Base-by-base conservation (phyloP, 1,140 invertebrate species). In the Trichonephila clavipes region DNA sequence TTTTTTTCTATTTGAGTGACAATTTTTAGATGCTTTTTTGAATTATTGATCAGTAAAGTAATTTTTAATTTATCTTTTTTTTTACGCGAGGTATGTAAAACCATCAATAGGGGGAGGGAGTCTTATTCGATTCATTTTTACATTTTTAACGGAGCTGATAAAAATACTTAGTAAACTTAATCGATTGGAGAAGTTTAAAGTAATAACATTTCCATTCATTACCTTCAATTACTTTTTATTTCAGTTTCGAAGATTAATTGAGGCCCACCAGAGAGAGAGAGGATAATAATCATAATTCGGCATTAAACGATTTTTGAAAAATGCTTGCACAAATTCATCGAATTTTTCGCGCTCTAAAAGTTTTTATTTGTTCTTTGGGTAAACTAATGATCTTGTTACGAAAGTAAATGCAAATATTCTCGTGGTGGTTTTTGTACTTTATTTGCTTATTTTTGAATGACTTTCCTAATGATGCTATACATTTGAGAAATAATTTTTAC, bases 151-250 rank as follows among this genome's bases (percentile, higher is more conserved):
- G 19, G 24, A 28, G 82, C 8, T 58, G 82, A 59, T 21, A 83
- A 58, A 83, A 83, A 28, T 34, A 24, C 16, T 19, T 28, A 34
- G 24, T 58, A 59, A 83, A 59, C 44, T 59, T 18, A 83, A 83
- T 83, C 82, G 82, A 83, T 44, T 44, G 81, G 44, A 58, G 82
- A 58, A 83, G 19, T 83, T 83, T 83, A 83, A 83, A 83, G 51
- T 83, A 83, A 83, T 83, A 58, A 83, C 51, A 51, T 44, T 58
- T 19, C 8, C 82, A 83, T 83, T 83, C 51, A 44, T 59, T 58
- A 12, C n/a, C 82, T 83, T 59, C 51, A 59, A 83, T 83, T 83
- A 83, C 82, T 83, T 83, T 83, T 83, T 83, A 83, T 83, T 58
- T 7, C 82, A 59, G 51, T 21, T 83, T 58, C 28, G 44, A 24